These are phyloP conservation scores for Helogale parvula DNA, from an alignment of 2,113 vertebrate genomes.

Conservation along the genomic window DNA sequence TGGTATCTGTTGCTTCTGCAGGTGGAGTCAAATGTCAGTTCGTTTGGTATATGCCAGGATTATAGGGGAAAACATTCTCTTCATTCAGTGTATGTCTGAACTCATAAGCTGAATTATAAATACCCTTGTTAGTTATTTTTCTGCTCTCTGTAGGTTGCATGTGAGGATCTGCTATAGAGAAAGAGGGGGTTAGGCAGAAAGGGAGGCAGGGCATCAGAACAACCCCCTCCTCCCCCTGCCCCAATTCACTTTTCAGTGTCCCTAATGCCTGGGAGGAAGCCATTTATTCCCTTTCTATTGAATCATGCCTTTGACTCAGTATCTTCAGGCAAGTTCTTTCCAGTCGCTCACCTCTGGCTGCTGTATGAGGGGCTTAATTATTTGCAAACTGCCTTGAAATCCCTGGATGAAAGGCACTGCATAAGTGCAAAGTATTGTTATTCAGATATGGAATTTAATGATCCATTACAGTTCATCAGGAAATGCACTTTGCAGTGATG, in stretches of 20 bases:
- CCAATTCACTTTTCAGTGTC: slow-evolving; percentile 11
- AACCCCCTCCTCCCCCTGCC: not conserved
- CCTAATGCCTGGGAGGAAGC: slow-evolving; percentile 30
- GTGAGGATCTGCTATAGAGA: not conserved
- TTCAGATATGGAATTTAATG: slow-evolving; percentile 79
- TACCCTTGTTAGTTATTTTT: not conserved
- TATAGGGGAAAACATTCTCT: not conserved
- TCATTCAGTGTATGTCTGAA: not conserved
- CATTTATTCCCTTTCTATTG: slow-evolving; percentile 57
- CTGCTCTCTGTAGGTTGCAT: not conserved
- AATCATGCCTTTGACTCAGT: slow-evolving; percentile 66
- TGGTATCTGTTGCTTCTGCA: slow-evolving; percentile 45
- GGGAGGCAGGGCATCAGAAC: not conserved
- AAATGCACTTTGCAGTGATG: slow-evolving; percentile 74
- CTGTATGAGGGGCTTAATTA: slow-evolving; percentile 73
- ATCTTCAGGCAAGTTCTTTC: slow-evolving; percentile 62
- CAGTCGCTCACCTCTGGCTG: slow-evolving; percentile 71
- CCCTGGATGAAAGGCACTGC: slow-evolving; percentile 73
- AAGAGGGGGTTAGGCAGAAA: slow-evolving; percentile 31
- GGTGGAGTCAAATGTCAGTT: slow-evolving; percentile 43
- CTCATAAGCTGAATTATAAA: not conserved
- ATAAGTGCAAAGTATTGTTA: slow-evolving; percentile 78
- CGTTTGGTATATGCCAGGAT: not conserved
- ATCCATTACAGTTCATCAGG: slow-evolving; percentile 80
- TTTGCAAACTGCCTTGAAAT: slow-evolving; percentile 79